Evolutionary conservation across 1,140 invertebrate genomes (phyloP).

Genomic region (Oncopeltus fasciatus): DNA sequence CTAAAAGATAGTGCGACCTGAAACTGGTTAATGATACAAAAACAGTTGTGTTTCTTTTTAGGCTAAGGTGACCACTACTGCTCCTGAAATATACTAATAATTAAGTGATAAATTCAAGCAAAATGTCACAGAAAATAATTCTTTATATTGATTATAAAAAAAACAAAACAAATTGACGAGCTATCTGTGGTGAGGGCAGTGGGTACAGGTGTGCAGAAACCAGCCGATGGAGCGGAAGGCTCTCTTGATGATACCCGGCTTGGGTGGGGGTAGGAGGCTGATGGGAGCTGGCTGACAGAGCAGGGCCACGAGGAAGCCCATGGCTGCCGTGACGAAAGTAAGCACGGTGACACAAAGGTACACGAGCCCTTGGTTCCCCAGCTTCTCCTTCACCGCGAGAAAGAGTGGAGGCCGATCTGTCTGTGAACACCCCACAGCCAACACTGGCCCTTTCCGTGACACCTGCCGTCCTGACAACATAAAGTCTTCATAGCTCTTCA

Average conservation of each 20-base stretch:
- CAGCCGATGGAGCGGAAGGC: neutral
- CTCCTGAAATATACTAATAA: too few relatives aligned
- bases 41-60: too few relatives aligned
- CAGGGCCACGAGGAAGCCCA: neutral
- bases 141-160: too few relatives aligned
- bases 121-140: too few relatives aligned
- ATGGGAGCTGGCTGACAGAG: neutral
- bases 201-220: neutral
- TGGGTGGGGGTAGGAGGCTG: neutral
- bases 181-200: neutral
- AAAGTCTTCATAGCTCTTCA: too few relatives aligned
- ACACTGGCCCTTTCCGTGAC: neutral
- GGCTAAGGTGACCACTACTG: too few relatives aligned
- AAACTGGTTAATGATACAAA: too few relatives aligned
- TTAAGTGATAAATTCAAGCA: too few relatives aligned
- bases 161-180: neutral
- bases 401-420: neutral
- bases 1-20: too few relatives aligned
- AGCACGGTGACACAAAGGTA: too few relatives aligned
- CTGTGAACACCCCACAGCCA: neutral
- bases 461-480: neutral
- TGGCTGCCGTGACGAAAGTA: neutral
- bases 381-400: neutral
- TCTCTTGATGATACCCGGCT: neutral
- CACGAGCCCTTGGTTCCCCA: neutral